Evolutionary conservation across 1,140 invertebrate genomes (phyloP).

Genomic region (Tetraneura akinire): DNA sequence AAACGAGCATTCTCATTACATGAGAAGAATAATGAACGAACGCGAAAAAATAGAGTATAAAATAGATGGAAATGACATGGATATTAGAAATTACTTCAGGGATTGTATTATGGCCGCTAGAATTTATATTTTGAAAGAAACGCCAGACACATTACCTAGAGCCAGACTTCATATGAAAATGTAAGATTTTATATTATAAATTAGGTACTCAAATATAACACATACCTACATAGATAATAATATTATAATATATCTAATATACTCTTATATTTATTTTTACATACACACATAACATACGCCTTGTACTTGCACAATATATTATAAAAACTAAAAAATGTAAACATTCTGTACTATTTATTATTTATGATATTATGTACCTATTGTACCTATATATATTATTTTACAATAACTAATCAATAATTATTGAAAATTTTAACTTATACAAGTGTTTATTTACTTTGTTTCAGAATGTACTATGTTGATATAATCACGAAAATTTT

Average conservation of each 20-base stretch:
- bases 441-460: slow-evolving; percentile 50
- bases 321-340: background rate
- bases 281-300: too few relatives aligned
- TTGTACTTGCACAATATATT: too few relatives aligned
- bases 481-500: slow-evolving; percentile 61
- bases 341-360: background rate
- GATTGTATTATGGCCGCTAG: slow-evolving; percentile 73
- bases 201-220: too few relatives aligned
- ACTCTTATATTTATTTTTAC: too few relatives aligned
- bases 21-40: slow-evolving; percentile 66
- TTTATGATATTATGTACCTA: slow-evolving; percentile 41
- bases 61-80: slow-evolving; percentile 70
- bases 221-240: too few relatives aligned
- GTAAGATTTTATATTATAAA: slow-evolving; percentile 62
- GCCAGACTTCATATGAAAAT: slow-evolving; percentile 73
- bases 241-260: too few relatives aligned
- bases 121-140: slow-evolving; percentile 78
- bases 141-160: slow-evolving; percentile 78
- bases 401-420: too few relatives aligned
- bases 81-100: slow-evolving; percentile 73
- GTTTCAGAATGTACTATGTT: slow-evolving; percentile 68
- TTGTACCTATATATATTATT: too few relatives aligned
- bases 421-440: too few relatives aligned
- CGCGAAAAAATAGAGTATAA: slow-evolving; percentile 69
- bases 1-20: slow-evolving; percentile 65